Percentiles rank a stretch among this genome's conserved stretches.
These are phyloP conservation scores for Heliconius ismenius DNA, from an alignment of 2,888 invertebrate species.

Conservation along the genomic window DNA sequence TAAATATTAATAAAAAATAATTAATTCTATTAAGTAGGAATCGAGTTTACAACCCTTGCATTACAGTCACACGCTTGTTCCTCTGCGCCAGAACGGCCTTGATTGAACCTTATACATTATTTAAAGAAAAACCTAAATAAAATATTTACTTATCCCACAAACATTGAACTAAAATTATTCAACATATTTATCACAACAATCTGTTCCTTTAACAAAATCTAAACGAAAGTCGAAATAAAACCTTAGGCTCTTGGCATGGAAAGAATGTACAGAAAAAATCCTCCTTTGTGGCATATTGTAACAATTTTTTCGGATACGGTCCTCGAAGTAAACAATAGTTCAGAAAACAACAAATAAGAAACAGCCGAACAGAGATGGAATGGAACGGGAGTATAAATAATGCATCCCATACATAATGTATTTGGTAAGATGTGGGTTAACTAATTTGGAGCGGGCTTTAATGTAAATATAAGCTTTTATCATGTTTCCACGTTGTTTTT, in stretches of 20 bases:
- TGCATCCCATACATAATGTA: constrained; percentile 59
- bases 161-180: not conserved
- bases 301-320: constrained; percentile 32
- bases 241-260: not conserved
- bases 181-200: not conserved
- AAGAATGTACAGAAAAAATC: constrained; percentile 21
- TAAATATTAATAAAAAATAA: not conserved
- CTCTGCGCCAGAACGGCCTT: not conserved
- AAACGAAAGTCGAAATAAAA: not conserved
- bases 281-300: constrained; percentile 28
- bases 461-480: constrained; percentile 22
- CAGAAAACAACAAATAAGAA: constrained; percentile 45
- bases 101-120: not conserved
- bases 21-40: not conserved
- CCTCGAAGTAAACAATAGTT: constrained; percentile 39
- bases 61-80: not conserved
- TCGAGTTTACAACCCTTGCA: no score
- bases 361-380: constrained; percentile 43
- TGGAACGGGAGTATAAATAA: constrained; percentile 49
- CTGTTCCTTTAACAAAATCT: not conserved
- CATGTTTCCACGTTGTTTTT: not conserved
- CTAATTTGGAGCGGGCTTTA: constrained; percentile 42
- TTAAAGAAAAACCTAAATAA: not conserved
- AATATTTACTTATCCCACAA: not conserved
- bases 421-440: constrained; percentile 44